Conservation (phyloP, 2,113 vertebrate species). For the Thomomys bottae region DNA sequence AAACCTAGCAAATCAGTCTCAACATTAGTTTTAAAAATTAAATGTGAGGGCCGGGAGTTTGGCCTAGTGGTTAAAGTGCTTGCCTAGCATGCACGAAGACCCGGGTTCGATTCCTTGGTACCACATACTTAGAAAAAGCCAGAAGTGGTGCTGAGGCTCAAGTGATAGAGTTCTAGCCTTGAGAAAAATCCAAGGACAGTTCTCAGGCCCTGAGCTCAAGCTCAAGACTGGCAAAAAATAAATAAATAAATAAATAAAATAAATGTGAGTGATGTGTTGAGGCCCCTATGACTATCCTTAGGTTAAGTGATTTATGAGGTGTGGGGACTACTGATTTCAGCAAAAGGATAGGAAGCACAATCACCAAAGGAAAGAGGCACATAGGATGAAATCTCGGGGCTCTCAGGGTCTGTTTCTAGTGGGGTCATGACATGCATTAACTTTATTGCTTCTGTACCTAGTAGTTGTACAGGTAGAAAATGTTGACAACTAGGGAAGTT, state of each 20-base stretch:
- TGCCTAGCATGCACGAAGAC: no score
- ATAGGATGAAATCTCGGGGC: background rate
- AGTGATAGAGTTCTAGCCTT: no score
- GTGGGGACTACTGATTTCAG: background rate
- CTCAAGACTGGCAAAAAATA: no score
- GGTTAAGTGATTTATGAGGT: background rate
- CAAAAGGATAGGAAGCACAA: background rate
- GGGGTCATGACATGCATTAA: background rate
- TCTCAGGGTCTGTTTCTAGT: background rate
- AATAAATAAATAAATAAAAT: conserved; percentile 31
- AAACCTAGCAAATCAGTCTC: background rate
- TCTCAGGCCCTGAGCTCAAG: no score
- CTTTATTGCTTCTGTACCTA: background rate
- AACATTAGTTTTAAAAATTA: conserved; percentile 32
- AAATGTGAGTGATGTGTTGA: background rate
- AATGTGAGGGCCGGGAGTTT: no score
- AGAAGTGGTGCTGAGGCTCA: no score
- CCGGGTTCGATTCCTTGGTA: no score
- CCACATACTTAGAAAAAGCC: no score
- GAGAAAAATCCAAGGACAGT: no score
- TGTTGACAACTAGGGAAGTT: background rate
- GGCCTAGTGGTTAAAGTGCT: no score
- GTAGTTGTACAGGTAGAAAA: background rate
- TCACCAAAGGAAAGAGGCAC: background rate
- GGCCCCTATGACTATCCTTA: background rate